Conservation (phyloP, 2,113 vertebrate genomes). For the Tapirus terrestris region DNA sequence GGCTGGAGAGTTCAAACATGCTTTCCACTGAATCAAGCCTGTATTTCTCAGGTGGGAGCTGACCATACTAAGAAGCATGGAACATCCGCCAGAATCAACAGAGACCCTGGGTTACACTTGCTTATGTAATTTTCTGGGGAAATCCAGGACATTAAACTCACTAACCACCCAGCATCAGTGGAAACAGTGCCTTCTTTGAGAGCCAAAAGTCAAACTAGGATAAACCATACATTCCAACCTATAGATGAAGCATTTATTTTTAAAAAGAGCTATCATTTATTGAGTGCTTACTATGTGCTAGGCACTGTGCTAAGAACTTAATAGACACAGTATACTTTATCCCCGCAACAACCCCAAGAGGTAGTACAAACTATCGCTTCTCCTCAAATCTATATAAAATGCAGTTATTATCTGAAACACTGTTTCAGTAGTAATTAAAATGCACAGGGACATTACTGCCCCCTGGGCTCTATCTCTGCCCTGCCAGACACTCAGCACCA, state of each 20-base stretch:
- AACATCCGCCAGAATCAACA: conserved; percentile 60
- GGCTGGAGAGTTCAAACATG: neutral
- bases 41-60: neutral
- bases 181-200: conserved; percentile 22
- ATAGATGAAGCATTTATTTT: neutral
- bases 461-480: conserved; percentile 57
- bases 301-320: neutral
- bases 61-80: neutral
- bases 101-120: neutral
- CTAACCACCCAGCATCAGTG: neutral
- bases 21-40: neutral
- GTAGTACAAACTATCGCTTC: conserved; percentile 29
- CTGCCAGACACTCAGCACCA: conserved; percentile 26
- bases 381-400: conserved; percentile 48
- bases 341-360: neutral
- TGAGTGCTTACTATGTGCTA: conserved; percentile 20
- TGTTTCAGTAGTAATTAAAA: conserved; percentile 80
- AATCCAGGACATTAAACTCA: conserved; percentile 65
- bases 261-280: conserved; percentile 2
- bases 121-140: conserved; percentile 55
- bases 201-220: neutral
- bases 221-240: conserved; percentile 24
- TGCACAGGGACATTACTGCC: conserved; percentile 75
- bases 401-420: conserved; percentile 54
- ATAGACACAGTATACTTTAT: neutral